phyloP scores from a whole-genome alignment of 23 tunicate genomes.

The Diplosoma virens region DNA sequence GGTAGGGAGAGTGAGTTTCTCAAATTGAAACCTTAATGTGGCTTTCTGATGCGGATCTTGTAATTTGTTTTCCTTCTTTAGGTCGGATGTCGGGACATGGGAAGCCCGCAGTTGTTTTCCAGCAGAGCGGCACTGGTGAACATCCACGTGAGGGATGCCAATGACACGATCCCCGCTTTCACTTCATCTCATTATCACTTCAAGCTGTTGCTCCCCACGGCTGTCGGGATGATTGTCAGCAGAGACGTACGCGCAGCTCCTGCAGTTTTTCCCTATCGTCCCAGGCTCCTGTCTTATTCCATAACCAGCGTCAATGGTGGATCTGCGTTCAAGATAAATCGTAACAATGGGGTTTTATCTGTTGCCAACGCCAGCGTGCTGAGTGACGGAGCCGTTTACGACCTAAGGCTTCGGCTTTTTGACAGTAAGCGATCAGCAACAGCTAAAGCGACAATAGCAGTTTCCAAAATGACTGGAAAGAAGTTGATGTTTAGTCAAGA shows the following conservation, averaged over 20 bases:
- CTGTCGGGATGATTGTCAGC: constrained; percentile 32
- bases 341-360: constrained; percentile 12
- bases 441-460: constrained; percentile 13
- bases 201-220: constrained; percentile 34
- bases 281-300: constrained; percentile 15
- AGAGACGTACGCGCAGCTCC: not conserved
- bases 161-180: constrained; percentile 34
- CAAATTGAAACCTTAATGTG: too few species aligned
- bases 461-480: not conserved
- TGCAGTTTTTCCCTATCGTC: not conserved
- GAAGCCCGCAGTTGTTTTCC: constrained; percentile 31
- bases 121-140: constrained; percentile 29
- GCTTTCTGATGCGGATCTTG: too few species aligned
- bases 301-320: constrained; percentile 40
- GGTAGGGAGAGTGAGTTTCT: too few species aligned
- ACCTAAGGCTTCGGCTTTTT: constrained; percentile 33
- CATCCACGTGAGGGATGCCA: constrained; percentile 28
- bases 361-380: not conserved
- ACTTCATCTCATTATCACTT: constrained; percentile 29
- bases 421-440: constrained; percentile 33
- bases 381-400: not conserved
- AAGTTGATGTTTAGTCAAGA: constrained; percentile 5
- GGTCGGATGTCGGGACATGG: constrained; percentile 26
- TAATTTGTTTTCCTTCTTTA: not conserved
- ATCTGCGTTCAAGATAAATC: constrained; percentile 40